Evolutionary conservation across 2,113 vertebrate genomes (phyloP), one percentile per base, ranked within the genome.

Genomic region (Vimba vimba): DNA sequence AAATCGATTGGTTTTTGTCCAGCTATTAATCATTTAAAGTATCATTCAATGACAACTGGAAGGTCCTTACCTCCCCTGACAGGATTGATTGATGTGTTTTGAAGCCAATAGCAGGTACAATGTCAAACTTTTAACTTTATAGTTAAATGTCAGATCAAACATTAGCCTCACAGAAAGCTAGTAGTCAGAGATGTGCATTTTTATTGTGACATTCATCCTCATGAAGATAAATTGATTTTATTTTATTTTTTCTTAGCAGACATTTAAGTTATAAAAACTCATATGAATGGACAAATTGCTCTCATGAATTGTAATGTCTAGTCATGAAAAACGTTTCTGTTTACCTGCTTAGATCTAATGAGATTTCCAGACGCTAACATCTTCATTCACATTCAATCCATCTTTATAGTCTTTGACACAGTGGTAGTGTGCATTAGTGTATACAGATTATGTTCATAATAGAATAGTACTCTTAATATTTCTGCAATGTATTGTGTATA

Each of bases 71-170:
- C 93, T 91, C 74, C 91, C 91, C 79, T 93, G 94, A 94, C 89
- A 86, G 88, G 81, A 85, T 89, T 94, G 94, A 95, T 94, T 93
- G 94, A 95, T 94, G 93, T 93, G 92, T 94, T 94, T 92, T 92
- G 91, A 93, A 92, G 90, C 89, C 86, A 86, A 59, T 15, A 83
- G 82, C 69, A 89, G 90, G 90, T 89, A 87, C 88, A 90, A 88
- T 90, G 89, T 79, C 75, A 89, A 92, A 89, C 83, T 69, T 64
- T 77, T 68, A 50, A 73, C 86, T 79, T 91, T 89, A 89, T 80
- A 79, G 21, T 21, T 43, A 81, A 88, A 90, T 69, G 83, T 85
- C 85, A 85, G 87, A 92, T 93, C 88, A 83, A 89, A 85, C 87
- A 82, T 90, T 88, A 85, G 79, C 69, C 69, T 11, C 45, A 45